Conservation (phyloP, 64 coral and sea anemone species). For the Montipora cactus region DNA sequence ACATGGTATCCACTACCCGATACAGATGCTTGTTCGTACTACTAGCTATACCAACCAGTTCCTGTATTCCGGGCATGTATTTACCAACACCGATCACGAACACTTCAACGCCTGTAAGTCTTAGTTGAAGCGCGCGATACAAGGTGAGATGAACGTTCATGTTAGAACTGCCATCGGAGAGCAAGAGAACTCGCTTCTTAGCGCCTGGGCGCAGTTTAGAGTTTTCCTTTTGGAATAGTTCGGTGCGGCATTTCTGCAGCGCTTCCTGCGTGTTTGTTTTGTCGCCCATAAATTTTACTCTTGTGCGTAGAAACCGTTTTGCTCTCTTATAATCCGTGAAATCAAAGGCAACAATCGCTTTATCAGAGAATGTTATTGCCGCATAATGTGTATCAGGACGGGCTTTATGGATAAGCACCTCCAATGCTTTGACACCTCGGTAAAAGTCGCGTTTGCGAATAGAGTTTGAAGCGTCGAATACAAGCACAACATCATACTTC, state of each 20-base stretch:
- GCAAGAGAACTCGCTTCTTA: constrained; percentile 62
- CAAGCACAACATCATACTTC: constrained; percentile 33
- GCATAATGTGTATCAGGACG: constrained; percentile 26
- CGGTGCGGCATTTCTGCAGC: constrained; percentile 28
- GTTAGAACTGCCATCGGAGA: constrained; percentile 82
- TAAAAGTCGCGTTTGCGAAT: constrained; percentile 49
- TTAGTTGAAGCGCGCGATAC: constrained; percentile 72
- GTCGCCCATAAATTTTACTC: constrained; percentile 13
- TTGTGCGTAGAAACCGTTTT: neutral
- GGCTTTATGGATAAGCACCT: constrained; percentile 31
- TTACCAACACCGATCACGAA: constrained; percentile 81
- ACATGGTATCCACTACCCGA: constrained; percentile 63
- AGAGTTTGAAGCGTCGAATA: constrained; percentile 67
- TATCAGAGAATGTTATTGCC: constrained; percentile 24
- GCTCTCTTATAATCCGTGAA: constrained; percentile 36
- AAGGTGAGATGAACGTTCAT: constrained; percentile 70
- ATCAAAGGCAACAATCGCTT: constrained; percentile 40
- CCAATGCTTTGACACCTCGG: constrained; percentile 39
- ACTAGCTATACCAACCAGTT: constrained; percentile 73
- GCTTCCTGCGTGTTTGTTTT: constrained; percentile 71
- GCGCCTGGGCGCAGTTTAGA: constrained; percentile 27
- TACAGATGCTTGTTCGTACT: constrained; percentile 62
- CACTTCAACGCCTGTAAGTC: constrained; percentile 81
- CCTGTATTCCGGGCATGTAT: constrained; percentile 74
- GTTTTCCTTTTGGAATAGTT: constrained; percentile 29